phyloP scores from a whole-genome alignment of 2,797 vertebrate species.

The Astyanax mexicanus region DNA sequence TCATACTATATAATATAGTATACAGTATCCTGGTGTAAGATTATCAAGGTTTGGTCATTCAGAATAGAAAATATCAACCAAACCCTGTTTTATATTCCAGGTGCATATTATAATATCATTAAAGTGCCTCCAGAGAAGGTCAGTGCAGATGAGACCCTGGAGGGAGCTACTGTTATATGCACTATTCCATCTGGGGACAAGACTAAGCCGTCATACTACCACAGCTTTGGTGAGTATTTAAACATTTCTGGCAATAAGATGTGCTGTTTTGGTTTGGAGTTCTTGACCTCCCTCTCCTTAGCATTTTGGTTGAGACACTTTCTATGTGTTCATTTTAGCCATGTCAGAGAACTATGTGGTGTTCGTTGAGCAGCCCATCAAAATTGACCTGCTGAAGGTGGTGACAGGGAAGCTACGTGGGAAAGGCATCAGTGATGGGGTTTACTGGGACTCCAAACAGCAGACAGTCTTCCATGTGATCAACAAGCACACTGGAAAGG shows the following conservation, averaged over 20 bases:
- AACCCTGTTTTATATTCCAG: constrained; percentile 69
- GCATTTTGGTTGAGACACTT: neutral
- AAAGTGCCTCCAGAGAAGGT: constrained; percentile 80
- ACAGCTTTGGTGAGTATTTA: constrained; percentile 89
- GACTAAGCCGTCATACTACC: constrained; percentile 89
- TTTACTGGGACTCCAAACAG: constrained; percentile 85
- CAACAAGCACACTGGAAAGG: constrained; percentile 87
- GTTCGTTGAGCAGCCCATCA: constrained; percentile 92
- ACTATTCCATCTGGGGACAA: constrained; percentile 81
- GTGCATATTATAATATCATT: constrained; percentile 89
- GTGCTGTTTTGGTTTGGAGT: too few relatives aligned
- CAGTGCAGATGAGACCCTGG: constrained; percentile 72
- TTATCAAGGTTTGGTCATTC: neutral
- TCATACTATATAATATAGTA: too few relatives aligned
- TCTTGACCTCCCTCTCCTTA: too few relatives aligned
- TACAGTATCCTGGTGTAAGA: too few relatives aligned
- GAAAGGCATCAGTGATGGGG: constrained; percentile 75
- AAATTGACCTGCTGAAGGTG: constrained; percentile 84
- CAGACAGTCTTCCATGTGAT: constrained; percentile 87
- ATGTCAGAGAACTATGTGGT: constrained; percentile 92
- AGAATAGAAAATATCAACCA: neutral
- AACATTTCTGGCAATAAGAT: too few relatives aligned
- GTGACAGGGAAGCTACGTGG: constrained; percentile 78
- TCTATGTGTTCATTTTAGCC: constrained; percentile 70
- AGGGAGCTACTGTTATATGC: constrained; percentile 86